Base-by-base conservation (phyloP, 2,797 vertebrate species). In the Masticophis lateralis region DNA sequence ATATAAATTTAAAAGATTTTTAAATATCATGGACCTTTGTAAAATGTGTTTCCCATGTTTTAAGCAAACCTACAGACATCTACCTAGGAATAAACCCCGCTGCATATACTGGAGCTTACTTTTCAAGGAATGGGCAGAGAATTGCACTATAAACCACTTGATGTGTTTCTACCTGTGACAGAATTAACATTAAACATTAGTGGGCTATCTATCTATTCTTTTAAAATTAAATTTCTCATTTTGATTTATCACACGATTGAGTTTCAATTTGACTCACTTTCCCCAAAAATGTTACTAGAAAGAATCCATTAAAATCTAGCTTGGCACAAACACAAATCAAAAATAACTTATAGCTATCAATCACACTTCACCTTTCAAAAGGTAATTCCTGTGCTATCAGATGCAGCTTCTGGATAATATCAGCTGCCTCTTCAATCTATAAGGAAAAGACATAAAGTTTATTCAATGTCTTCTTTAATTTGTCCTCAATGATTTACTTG, bases 331-430 rank as follows among this genome's bases (percentile, higher is more conserved):
- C 86, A 94, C 86, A 91, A 79, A 59, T 95, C 93, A 96, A 57
- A 93, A 89, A 43, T 59, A 93, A 92, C 51, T 92, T 92, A 87
- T 0, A 95, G 88, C 16, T 91, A 14, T 87, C n/a, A 59, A 25
- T 51, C 28, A 90, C 9, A 59, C 96, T 94, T 98, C 98, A 98
- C 99, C 99, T 99, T 98, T 99, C 99, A 97, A 99, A 99, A 90
- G 99, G 99, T 97, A 99, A 98, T 96, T 99, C 99, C 97, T 99
- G 99, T 93, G 99, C 99, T 96, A 99, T 99, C 97, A 99, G 98
- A 97, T 99, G 99, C 95, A 99, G 98, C 97, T 99, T 99, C 98
- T 99, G 99, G 98, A 99, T 99, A 96, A 99, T 99, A 98, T 99
- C 99, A 97, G 99, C 99, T 96, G 99, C 99, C 95, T 99, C 99